Evolutionary conservation across 1,140 invertebrate genomes (phyloP).

Genomic region (Daktulosphaira vitifoliae): DNA sequence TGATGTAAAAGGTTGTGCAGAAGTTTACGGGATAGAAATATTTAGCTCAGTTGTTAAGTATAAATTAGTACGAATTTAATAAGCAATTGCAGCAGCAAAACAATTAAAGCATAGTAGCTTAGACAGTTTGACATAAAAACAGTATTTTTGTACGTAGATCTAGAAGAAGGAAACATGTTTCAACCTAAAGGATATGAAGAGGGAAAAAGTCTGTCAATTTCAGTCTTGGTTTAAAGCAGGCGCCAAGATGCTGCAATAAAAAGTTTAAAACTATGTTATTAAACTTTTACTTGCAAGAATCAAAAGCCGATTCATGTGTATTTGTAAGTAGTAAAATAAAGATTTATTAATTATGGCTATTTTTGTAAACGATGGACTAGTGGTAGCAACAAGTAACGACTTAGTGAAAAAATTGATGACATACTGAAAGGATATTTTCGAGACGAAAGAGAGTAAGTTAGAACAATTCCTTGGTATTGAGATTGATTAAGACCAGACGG

Average conservation of each 20-base stretch:
- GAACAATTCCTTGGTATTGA: too few relatives aligned
- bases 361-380: constrained; percentile 43
- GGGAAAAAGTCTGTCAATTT: constrained; percentile 40
- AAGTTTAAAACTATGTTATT: constrained; percentile 37
- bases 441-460: constrained; percentile 39
- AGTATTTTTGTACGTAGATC: constrained; percentile 43
- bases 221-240: constrained; percentile 44
- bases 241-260: constrained; percentile 40
- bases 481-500: constrained; percentile 29
- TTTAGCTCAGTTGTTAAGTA: constrained; percentile 42
- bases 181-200: constrained; percentile 42
- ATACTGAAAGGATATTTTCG: constrained; percentile 39
- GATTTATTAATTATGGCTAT: constrained; percentile 38
- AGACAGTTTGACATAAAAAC: constrained; percentile 43
- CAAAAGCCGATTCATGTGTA: constrained; percentile 41
- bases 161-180: constrained; percentile 43
- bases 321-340: constrained; percentile 38
- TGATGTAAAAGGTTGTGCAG: constrained; percentile 45
- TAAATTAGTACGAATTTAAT: constrained; percentile 42
- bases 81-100: constrained; percentile 41
- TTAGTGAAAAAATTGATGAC: constrained; percentile 17
- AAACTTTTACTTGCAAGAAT: constrained; percentile 39
- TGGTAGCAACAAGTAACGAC: constrained; percentile 39
- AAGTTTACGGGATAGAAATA: constrained; percentile 41
- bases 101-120: constrained; percentile 41